Base-by-base conservation (phyloP, 2,888 invertebrate genomes). In the Diarsia brunnea region DNA sequence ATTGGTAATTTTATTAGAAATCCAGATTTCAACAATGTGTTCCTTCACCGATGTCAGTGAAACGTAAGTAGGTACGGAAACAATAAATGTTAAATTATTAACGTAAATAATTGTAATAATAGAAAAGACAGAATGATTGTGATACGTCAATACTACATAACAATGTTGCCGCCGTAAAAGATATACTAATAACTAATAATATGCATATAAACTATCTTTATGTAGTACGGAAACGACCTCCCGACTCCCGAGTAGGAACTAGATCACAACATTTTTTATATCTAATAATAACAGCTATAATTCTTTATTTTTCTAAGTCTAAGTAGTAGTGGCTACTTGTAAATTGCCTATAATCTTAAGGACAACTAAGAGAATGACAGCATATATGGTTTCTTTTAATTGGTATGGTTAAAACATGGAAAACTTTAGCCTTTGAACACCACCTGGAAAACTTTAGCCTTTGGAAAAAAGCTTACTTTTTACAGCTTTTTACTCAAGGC, bases 181-280 rank as follows among this genome's bases (percentile, higher is more conserved):
- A 64, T 78, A 82, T 79, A 58, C 38, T 68, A 73, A 80, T 68
- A 49, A 21, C 47, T 49, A 11, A 27, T 55, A 45, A 16, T 49
- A 60, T 69, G 19, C 63, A 47, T 14, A n/a, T 47, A 45, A 21
- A 16, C 27, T 72, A 73, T 73, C 27, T 60, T 55, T 69, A 75
- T 43, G 64, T 60, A 16, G 10, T 43, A 72, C 60, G 85, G 85
- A 82, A 84, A 73, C 14, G 77, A 60, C 81, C 68, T 82, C 60
- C 14, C n/a, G 19, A 67, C 68, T 82, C 60, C 14, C 27, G 19
- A 67, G 60, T 70, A 79, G 70, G 75, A 81, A 81, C 47, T 79
- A 70, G 49, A 79, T 65, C 58, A 68, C 1, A 27, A 24, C 64
- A 69, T 69, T 69, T 65, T 27, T 61, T 47, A 31, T 73, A 79